Base-by-base conservation (phyloP, 1,140 invertebrate species). In the Dendroctonus ponderosae region DNA sequence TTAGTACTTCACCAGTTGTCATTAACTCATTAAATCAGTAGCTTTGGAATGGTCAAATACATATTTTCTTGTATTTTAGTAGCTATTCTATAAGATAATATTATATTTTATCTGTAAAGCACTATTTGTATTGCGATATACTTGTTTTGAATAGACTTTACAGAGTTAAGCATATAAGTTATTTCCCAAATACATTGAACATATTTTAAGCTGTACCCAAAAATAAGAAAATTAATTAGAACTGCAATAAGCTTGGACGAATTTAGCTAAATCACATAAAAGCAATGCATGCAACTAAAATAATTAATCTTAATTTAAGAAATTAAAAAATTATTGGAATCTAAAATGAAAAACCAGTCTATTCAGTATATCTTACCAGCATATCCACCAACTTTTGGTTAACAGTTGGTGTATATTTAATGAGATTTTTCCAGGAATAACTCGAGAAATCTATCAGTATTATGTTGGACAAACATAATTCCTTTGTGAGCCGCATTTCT, bases 371-470 rank as follows among this genome's bases (percentile, higher is more conserved):
- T 41, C 65, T 63, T 52, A 72, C 71, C 66, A 72, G n/a, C 11
- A 72, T 50, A 60, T 72, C 54, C 6, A 68, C 48, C n/a, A 70
- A 64, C 11, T 62, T 70, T 43, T 66, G 37, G 14, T 66, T 62
- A 44, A 72, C 61, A n/a, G 62, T 53, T 9, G 71, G 71, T 7
- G 71, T 72, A 42, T 41, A 72, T 57, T 72, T 72, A 5, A 72
- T 50, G 2, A 72, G 41, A 37, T 65, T 70, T 26, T 70, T 69
- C 57, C 62, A 54, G 3, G 40, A 15, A 14, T 49, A 72, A 14
- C 11, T 6, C 6, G 15, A 14, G 14, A 68, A 53, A 52, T 72
- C 71, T 7, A 69, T 41, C 8, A 72, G 58, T 3, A 72, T 42
- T 9, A 53, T 62, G 48, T 68, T 70, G 2, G 69, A 68, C 7